A percentile compares a stretch with the other conserved stretches of the same genome.
These are phyloP conservation scores for Channallabes apus DNA, from an alignment of 2,797 vertebrate genomes.

Conservation along the genomic window DNA sequence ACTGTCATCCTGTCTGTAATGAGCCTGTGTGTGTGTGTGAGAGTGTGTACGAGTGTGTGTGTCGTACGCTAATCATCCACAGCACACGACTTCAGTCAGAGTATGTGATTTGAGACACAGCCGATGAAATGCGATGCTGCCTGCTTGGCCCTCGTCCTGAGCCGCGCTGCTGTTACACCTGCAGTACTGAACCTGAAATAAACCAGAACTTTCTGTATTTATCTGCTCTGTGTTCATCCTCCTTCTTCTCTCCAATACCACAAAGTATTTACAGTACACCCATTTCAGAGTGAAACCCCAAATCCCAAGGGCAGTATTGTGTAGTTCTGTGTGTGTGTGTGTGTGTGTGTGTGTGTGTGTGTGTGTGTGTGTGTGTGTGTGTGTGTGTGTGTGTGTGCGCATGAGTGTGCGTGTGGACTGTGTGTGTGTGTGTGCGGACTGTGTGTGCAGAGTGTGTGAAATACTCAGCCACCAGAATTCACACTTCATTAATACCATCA, in stretches of 20 bases:
- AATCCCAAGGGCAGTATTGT: background rate
- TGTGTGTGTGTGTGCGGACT: too few relatives aligned
- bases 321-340: background rate
- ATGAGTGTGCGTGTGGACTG: too few relatives aligned
- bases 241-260: background rate
- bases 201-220: background rate
- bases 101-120: constrained; percentile 5
- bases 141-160: background rate
- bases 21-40: background rate
- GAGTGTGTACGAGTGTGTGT: too few relatives aligned
- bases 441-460: too few relatives aligned
- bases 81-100: background rate
- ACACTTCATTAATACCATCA: too few relatives aligned
- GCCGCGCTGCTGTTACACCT: background rate
- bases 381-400: too few relatives aligned
- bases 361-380: too few relatives aligned
- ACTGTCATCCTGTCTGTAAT: background rate
- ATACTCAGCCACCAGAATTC: too few relatives aligned
- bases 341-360: too few relatives aligned
- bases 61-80: background rate
- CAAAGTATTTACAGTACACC: background rate
- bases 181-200: constrained; percentile 3
- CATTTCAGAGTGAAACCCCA: background rate
- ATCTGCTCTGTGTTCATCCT: background rate
- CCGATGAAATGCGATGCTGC: constrained; percentile 4